Evolutionary conservation across 1,140 invertebrate genomes (phyloP).

Genomic region (Drosophila chauvacae): DNA sequence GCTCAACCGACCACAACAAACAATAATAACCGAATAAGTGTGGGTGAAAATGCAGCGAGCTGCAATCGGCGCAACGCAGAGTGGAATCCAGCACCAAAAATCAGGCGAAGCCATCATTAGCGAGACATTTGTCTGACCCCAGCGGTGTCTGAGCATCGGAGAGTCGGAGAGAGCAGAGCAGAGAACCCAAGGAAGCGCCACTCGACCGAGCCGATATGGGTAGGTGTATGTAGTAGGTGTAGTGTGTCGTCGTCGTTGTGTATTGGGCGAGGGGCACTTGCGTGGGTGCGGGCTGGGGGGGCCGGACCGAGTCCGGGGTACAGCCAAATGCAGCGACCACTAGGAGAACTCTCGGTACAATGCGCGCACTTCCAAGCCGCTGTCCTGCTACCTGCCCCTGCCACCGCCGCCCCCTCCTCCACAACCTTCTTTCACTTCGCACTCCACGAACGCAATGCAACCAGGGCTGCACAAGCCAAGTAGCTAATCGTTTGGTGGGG

Average conservation of each 20-base stretch:
- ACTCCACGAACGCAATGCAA: conserved; percentile 32
- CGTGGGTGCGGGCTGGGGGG: conserved; percentile 18
- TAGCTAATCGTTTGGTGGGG: conserved; percentile 20
- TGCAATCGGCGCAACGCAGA: conserved; percentile 38
- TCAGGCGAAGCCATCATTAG: conserved; percentile 45
- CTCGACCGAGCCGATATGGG: conserved; percentile 38
- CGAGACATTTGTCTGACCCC: conserved; percentile 45
- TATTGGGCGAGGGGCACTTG: conserved; percentile 8
- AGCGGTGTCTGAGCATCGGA: conserved; percentile 45
- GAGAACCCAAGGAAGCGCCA: conserved; percentile 44
- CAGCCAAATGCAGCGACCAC: conserved; percentile 39
- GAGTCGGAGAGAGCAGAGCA: conserved; percentile 26
- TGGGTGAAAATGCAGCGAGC: conserved; percentile 51
- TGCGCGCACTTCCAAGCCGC: conserved; percentile 48
- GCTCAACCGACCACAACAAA: conserved; percentile 50
- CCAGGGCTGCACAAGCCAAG: conserved; percentile 26
- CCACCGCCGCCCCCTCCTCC: conserved; percentile 7
- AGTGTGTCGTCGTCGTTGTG: conserved; percentile 8
- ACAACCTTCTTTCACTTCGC: conserved; percentile 3
- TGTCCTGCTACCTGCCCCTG: conserved; percentile 41
- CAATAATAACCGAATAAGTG: conserved; percentile 53
- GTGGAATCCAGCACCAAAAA: conserved; percentile 35
- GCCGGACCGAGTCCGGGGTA: conserved; percentile 31
- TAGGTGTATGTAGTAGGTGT: conserved; percentile 32
- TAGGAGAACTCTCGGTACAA: conserved; percentile 37